Evolutionary conservation across 2,797 vertebrate species (phyloP).

Genomic region (Myiothlypis coronata): DNA sequence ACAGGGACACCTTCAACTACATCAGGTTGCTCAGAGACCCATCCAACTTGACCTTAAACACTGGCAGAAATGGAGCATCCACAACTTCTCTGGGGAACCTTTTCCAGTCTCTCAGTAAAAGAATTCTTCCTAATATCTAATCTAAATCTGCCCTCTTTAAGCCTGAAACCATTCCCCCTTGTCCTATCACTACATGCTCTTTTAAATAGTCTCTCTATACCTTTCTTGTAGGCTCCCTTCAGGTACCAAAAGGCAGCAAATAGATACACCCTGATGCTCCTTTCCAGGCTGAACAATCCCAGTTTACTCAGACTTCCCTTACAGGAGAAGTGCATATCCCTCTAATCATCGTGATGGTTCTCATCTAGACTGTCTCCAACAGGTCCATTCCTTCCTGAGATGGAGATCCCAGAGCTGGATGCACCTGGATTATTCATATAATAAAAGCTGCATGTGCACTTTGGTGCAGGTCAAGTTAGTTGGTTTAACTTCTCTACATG

Average conservation of each 20-base stretch:
- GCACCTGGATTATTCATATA: neutral
- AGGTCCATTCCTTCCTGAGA: neutral
- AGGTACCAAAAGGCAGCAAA: no score
- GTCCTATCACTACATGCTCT: neutral
- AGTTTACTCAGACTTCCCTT: neutral
- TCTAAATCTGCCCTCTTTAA: neutral
- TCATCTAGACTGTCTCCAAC: neutral
- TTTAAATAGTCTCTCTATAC: neutral
- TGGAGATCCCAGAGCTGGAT: neutral
- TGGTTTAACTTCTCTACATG: neutral
- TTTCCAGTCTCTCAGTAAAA: neutral
- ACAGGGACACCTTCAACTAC: neutral
- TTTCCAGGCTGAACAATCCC: neutral
- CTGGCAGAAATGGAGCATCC: neutral
- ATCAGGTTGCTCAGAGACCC: neutral
- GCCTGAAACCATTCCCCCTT: neutral
- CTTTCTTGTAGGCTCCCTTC: neutral
- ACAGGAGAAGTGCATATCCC: neutral
- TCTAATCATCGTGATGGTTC: neutral
- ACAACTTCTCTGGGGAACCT: neutral
- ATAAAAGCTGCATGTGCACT: fast-evolving
- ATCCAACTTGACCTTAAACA: neutral
- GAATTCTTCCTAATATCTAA: neutral
- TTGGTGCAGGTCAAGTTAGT: neutral
- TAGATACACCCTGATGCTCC: neutral